phyloP scores from a whole-genome alignment of 2,888 invertebrate species.

The Orthosia cruda region DNA sequence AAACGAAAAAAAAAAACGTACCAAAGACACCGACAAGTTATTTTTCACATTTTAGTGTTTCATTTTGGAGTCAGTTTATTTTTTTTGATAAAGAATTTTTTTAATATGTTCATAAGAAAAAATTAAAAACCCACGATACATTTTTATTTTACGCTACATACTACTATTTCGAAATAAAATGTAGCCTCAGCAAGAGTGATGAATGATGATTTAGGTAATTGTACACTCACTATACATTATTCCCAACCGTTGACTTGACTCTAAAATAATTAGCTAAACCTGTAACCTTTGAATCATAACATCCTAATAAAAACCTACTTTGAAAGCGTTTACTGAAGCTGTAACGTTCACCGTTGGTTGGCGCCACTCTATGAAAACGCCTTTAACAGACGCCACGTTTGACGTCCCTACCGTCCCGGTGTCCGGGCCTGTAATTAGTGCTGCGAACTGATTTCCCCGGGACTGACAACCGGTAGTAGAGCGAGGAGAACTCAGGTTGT shows the following conservation, averaged over 20 bases:
- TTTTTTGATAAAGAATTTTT: no score
- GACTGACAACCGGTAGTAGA: slow-evolving; percentile 41
- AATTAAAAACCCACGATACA: no score
- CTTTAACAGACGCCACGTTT: slow-evolving; percentile 27
- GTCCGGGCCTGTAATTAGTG: slow-evolving; percentile 48
- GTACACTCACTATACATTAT: not conserved
- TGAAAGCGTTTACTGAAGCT: slow-evolving; percentile 25
- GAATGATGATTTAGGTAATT: not conserved
- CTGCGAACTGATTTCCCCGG: slow-evolving; percentile 48
- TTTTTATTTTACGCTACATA: no score
- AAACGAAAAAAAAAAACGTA: no score
- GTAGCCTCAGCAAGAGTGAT: no score
- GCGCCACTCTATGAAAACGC: slow-evolving; percentile 30
- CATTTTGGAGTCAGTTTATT: no score
- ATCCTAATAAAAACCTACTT: slow-evolving; percentile 14
- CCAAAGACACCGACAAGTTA: no score
- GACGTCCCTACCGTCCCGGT: slow-evolving; percentile 28
- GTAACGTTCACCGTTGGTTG: slow-evolving; percentile 12
- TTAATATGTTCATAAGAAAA: no score
- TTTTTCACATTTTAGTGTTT: no score
- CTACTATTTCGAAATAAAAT: no score
- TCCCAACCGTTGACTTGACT: not conserved
- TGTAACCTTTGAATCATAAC: slow-evolving; percentile 13
- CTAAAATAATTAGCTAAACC: not conserved
- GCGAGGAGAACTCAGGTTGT: slow-evolving; percentile 11